Evolutionary conservation across 1,140 invertebrate genomes (phyloP).

Genomic region (Linepithema humile): DNA sequence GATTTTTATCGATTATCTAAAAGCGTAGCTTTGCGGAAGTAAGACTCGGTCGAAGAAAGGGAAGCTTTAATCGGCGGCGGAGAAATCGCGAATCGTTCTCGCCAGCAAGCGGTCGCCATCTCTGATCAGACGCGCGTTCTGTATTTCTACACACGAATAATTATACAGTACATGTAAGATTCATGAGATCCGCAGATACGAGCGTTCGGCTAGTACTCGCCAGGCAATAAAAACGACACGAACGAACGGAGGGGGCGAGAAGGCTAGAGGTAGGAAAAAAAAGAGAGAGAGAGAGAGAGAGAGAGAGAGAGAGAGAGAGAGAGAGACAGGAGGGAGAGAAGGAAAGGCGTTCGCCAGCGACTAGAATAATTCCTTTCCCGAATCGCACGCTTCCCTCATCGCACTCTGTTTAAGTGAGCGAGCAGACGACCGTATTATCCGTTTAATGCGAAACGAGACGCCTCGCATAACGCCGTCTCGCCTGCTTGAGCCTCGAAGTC

Average conservation of each 20-base stretch:
- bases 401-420: conserved; percentile 67
- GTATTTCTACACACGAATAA: conserved; percentile 59
- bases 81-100: conserved; percentile 42
- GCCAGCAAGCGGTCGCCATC: conserved; percentile 44
- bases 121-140: conserved; percentile 51
- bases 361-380: conserved; percentile 46
- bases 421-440: conserved; percentile 67
- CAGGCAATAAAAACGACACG: conserved; percentile 48
- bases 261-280: background rate
- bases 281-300: background rate
- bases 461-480: conserved; percentile 72
- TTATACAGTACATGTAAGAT: conserved; percentile 55
- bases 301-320: background rate
- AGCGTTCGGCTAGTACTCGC: conserved; percentile 56
- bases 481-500: conserved; percentile 69
- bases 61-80: conserved; percentile 15
- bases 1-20: background rate
- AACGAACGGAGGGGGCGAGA: conserved; percentile 1
- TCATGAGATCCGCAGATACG: conserved; percentile 52
- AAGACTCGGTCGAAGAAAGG: background rate
- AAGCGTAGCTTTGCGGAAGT: background rate
- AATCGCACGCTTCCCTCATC: conserved; percentile 29
- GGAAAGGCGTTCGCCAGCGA: conserved; percentile 17
- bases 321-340: background rate
- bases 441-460: conserved; percentile 75